These are phyloP conservation scores for Catamblyrhynchus diadema DNA, from an alignment of 2,797 vertebrate genomes.

Conservation along the genomic window DNA sequence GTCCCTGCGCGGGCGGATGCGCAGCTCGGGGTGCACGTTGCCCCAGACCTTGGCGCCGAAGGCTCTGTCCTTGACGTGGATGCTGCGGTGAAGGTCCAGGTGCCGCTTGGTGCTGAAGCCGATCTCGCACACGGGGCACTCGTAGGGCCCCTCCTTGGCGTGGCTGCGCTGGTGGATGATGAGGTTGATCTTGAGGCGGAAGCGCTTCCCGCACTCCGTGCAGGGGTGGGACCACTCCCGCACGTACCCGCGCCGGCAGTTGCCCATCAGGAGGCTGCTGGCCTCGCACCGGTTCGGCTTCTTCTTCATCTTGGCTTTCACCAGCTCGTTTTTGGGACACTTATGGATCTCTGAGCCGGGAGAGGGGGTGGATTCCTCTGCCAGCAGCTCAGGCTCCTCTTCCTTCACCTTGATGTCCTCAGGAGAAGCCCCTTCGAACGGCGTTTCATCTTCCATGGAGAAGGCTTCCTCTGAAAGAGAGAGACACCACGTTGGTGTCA, in stretches of 20 bases:
- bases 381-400: neutral
- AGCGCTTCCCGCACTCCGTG: constrained; percentile 56
- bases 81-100: constrained; percentile 20
- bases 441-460: accelerated
- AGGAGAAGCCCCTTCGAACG: accelerated
- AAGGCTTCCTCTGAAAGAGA: neutral
- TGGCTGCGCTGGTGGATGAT: constrained; percentile 67
- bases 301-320: constrained; percentile 49
- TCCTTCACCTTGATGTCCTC: neutral
- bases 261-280: constrained; percentile 11
- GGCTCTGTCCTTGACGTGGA: constrained; percentile 45
- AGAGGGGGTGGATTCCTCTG: neutral
- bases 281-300: neutral
- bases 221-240: constrained; percentile 52
- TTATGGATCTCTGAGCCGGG: accelerated
- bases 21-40: constrained; percentile 47
- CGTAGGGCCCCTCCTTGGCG: constrained; percentile 59
- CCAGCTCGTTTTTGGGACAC: neutral
- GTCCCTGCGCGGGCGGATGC: constrained; percentile 5
- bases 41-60: constrained; percentile 59
- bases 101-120: neutral
- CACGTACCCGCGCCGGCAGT: constrained; percentile 66
- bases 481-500: neutral
- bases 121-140: constrained; percentile 32
- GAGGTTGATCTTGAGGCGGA: constrained; percentile 65